Base-by-base conservation (phyloP, 2,113 vertebrate species). In the Phaethon lepturus region DNA sequence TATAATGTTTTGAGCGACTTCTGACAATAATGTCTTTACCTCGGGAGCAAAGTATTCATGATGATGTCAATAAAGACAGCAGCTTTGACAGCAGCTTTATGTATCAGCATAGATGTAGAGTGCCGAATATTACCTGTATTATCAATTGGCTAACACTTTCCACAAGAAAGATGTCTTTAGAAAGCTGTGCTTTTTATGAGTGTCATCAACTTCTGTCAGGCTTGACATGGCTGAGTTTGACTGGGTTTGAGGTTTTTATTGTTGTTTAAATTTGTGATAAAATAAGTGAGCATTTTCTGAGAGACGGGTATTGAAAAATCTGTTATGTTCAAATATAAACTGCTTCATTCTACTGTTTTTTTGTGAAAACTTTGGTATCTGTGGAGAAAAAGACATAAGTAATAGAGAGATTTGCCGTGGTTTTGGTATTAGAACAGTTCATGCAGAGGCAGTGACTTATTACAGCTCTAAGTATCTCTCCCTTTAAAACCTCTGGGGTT, bases 21-120 rank as follows among this genome's bases (percentile, higher is more conserved):
- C 91, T 97, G 92, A 67, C 86, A 84, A 85, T n/a, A 84, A 91
- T 3, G 64, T 60, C 56, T 94, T 73, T 95, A 86, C 62, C 55
- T 66, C 0, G 0, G 49, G 83, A 96, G 86, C 73, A 67, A 33
- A 95, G 86, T 38, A 42, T 64, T 95, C 53, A 29, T 10, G 73
- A 50, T 31, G 74, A 20, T 95, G 87, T 94, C 96, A 94, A 92
- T 96, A 94, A 95, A 87, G 44, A 90, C 80, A 72, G 68, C 22
- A 64, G 76, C 64, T 97, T 88, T 97, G 95, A 95, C 95, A 94
- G 96, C 95, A 95, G 69, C 75, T 95, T 95, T 72, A 40, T 77
- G 9, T 62, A 86, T 92, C 91, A 93, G 84, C 69, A 35, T 33
- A 81, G 95, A 91, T 79, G 62, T 35, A 64, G 66, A 88, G 85